Evolutionary conservation across 2,888 invertebrate genomes (phyloP).

Genomic region (Hemithea aestivaria): DNA sequence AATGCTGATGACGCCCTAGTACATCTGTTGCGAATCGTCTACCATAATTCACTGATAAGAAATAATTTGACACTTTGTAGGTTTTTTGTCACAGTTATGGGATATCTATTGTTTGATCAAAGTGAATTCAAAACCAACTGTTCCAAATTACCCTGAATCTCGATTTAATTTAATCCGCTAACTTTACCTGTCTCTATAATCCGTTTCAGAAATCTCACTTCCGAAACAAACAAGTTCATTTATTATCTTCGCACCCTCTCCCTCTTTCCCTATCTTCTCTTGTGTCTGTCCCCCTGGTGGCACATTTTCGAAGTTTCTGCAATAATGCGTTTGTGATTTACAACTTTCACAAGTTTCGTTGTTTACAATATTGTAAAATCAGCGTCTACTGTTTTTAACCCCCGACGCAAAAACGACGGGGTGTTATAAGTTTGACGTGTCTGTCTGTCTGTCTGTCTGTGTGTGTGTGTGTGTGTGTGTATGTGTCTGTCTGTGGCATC

Average conservation of each 20-base stretch:
- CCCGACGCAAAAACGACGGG: too few relatives aligned
- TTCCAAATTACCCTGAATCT: constrained; percentile 11
- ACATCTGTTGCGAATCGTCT: background rate
- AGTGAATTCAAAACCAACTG: constrained; percentile 10
- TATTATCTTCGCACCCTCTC: constrained; percentile 10
- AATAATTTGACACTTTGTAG: too few relatives aligned
- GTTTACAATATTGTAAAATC: background rate
- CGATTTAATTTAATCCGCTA: constrained; percentile 14
- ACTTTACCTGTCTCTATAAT: constrained; percentile 18
- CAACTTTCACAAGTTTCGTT: background rate
- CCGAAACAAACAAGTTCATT: constrained; percentile 20
- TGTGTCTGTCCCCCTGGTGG: too few relatives aligned
- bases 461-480: too few relatives aligned
- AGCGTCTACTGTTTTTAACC: background rate
- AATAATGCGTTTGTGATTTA: background rate
- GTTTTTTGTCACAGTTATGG: too few relatives aligned
- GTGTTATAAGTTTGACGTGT: too few relatives aligned
- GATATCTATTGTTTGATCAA: background rate
- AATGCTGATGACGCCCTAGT: constrained; percentile 3
- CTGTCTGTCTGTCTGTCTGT: too few relatives aligned
- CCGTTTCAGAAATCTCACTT: constrained; percentile 14
- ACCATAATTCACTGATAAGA: too few relatives aligned
- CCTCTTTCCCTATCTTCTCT: background rate
- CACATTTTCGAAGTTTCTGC: background rate
- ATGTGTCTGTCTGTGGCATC: too few relatives aligned